These are phyloP conservation scores for Natator depressus DNA, from an alignment of 2,113 vertebrate species.

Conservation along the genomic window DNA sequence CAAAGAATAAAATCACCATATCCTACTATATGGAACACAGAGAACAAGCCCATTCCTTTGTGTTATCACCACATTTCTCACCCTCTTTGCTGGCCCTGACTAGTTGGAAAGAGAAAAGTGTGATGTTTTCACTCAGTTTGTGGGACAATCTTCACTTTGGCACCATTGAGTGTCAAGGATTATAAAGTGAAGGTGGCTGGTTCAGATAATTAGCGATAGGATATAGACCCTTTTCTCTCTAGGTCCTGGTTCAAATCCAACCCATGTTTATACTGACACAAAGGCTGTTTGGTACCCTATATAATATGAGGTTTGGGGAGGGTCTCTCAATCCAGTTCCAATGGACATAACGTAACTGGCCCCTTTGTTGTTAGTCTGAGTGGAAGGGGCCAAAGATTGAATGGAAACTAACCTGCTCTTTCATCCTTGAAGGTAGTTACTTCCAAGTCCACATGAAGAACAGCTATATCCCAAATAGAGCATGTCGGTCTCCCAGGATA, in stretches of 20 bases:
- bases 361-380: neutral
- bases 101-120: neutral
- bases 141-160: neutral
- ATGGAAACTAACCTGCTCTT: neutral
- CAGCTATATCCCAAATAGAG: neutral
- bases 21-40: neutral
- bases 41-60: neutral
- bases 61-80: neutral
- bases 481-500: neutral
- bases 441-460: neutral
- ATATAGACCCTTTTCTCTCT: neutral
- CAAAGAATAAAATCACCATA: neutral
- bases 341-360: neutral
- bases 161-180: fast-evolving
- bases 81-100: neutral
- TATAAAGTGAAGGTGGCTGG: fast-evolving
- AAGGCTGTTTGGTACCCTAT: neutral
- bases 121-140: neutral
- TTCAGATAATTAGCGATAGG: neutral
- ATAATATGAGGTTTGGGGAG: neutral
- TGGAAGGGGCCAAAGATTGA: neutral
- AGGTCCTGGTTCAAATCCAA: neutral
- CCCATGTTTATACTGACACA: neutral
- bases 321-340: fast-evolving
- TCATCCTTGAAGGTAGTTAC: neutral